These are phyloP conservation scores for Seira sanloemensis DNA, from an alignment of 2,888 invertebrate genomes.

Conservation along the genomic window DNA sequence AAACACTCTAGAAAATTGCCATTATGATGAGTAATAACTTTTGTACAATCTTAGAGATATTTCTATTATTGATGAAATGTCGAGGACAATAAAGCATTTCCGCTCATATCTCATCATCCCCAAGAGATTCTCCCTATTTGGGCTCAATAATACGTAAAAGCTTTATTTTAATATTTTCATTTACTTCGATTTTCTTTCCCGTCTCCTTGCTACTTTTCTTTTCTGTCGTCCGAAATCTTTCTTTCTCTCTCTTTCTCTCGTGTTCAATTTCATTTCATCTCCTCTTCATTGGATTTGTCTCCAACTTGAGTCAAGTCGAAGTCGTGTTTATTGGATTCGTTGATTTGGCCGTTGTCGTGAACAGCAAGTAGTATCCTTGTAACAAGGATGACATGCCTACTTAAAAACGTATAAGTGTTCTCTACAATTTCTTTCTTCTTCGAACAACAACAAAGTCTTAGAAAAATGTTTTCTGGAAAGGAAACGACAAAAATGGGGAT, in stretches of 20 bases:
- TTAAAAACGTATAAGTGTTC: conserved; percentile 64
- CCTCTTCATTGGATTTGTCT: conserved; percentile 67
- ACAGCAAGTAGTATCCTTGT: conserved; percentile 1
- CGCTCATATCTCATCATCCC: background rate
- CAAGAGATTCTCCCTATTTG: conserved; percentile 42
- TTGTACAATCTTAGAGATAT: too few species aligned
- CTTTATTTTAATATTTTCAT: conserved; percentile 67
- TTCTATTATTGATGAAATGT: too few species aligned
- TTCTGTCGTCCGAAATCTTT: conserved; percentile 30
- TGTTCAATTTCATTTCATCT: conserved; percentile 66
- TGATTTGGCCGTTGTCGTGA: conserved; percentile 44
- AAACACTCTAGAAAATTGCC: too few species aligned
- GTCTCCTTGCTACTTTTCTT: conserved; percentile 35
- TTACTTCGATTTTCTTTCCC: conserved; percentile 58
- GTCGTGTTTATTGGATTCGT: conserved; percentile 60
- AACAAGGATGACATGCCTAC: conserved; percentile 61
- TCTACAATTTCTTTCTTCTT: conserved; percentile 26
- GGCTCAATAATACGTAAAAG: conserved; percentile 61
- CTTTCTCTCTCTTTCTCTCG: conserved; percentile 52
- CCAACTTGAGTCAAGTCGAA: conserved; percentile 40
- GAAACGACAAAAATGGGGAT: conserved; percentile 50
- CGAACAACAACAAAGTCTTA: conserved; percentile 26
- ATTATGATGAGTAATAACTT: too few species aligned
- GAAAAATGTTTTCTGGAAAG: conserved; percentile 56
- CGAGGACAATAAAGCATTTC: background rate